phyloP scores from a whole-genome alignment of 2,797 vertebrate genomes.

The Acrossocheilus fasciatus region DNA sequence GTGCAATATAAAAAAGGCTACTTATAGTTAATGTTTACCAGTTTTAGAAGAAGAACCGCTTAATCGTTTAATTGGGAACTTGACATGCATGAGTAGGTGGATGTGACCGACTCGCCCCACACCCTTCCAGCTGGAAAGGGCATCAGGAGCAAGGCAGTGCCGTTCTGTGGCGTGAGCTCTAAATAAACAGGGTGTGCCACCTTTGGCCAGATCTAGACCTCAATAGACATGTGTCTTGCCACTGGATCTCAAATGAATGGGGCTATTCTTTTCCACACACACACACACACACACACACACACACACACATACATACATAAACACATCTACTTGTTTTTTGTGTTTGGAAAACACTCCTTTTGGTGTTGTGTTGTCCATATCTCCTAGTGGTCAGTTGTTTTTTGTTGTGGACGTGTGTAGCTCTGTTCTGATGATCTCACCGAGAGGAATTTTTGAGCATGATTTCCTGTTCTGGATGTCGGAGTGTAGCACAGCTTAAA shows the following conservation, averaged over 20 bases:
- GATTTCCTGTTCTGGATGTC: conserved; percentile 71
- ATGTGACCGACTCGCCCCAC: neutral
- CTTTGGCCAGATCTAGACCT: conserved; percentile 69
- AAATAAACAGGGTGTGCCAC: conserved; percentile 70
- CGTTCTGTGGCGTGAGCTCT: conserved; percentile 16
- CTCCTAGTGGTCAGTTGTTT: conserved; percentile 7
- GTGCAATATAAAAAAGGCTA: neutral
- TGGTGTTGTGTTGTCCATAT: neutral
- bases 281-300: neutral
- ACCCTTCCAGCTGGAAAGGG: conserved; percentile 27
- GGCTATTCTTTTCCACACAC: conserved; percentile 65
- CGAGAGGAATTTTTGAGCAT: conserved; percentile 61
- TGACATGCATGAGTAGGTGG: conserved; percentile 11
- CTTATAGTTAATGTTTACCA: conserved; percentile 5
- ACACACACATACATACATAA: neutral
- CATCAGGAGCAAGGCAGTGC: conserved; percentile 49
- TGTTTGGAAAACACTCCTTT: neutral
- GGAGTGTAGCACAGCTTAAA: conserved; percentile 64
- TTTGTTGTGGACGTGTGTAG: conserved; percentile 42
- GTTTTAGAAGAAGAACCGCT: neutral
- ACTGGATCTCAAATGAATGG: conserved; percentile 68
- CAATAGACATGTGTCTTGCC: conserved; percentile 76
- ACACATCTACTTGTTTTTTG: conserved; percentile 21
- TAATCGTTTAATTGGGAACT: neutral
- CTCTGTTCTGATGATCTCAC: conserved; percentile 71